Percentiles rank a stretch among this genome's conserved stretches.
These are phyloP conservation scores for Coracias cyanogaster DNA, from an alignment of 2,797 vertebrate species.

Conservation along the genomic window DNA sequence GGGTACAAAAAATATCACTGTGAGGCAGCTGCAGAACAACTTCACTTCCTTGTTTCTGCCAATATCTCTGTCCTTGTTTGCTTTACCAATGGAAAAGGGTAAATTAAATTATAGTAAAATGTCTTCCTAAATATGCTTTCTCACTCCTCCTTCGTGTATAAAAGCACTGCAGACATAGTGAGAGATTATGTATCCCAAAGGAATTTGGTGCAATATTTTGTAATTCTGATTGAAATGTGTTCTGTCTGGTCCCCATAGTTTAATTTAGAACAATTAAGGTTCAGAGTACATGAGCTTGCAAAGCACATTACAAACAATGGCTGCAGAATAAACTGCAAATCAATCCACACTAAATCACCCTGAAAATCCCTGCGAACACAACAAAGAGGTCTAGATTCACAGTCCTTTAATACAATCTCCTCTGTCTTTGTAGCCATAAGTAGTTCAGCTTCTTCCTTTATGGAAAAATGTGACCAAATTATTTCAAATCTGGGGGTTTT, in stretches of 20 bases:
- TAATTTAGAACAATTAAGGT: constrained; percentile 86
- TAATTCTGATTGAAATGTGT: constrained; percentile 82
- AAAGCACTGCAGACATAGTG: constrained; percentile 38
- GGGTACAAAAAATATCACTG: background rate
- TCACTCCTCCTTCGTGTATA: constrained; percentile 62
- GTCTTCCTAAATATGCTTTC: constrained; percentile 68
- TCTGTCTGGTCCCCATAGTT: constrained; percentile 81
- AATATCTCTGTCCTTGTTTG: constrained; percentile 32
- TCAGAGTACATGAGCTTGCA: constrained; percentile 83
- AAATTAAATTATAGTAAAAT: constrained; percentile 71
- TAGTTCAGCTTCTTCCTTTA: constrained; percentile 40
- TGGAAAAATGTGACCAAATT: constrained; percentile 32
- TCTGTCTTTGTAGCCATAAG: constrained; percentile 49
- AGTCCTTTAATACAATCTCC: constrained; percentile 60
- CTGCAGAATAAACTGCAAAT: constrained; percentile 83
- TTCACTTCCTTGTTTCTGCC: background rate
- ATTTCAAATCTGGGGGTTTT: background rate
- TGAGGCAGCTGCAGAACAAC: background rate
- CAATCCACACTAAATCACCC: constrained; percentile 83
- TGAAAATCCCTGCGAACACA: constrained; percentile 79
- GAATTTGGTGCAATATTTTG: constrained; percentile 81
- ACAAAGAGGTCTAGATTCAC: constrained; percentile 72
- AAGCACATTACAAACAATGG: constrained; percentile 84
- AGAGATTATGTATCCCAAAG: constrained; percentile 70
- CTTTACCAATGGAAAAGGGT: constrained; percentile 58